Evolutionary conservation across 2,113 vertebrate genomes (phyloP), one percentile per base, ranked within the genome.

Genomic region (Spea multiplicata): DNA sequence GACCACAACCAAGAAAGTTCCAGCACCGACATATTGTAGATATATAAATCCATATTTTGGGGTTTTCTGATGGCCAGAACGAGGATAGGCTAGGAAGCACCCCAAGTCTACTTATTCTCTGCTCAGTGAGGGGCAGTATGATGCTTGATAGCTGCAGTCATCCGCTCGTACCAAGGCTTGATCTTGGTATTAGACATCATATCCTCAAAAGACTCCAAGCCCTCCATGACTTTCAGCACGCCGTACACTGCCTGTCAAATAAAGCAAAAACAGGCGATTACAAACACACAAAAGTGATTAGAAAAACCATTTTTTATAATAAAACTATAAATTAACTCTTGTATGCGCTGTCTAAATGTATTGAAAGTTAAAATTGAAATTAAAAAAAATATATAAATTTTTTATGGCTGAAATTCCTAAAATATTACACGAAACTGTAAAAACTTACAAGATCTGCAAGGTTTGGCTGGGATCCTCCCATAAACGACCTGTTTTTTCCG

Each of bases 211-310:
- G 97, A 93, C 88, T 97, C 88, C 82, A 99, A 90, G 0, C 96
- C 97, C 73, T 98, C 96, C 97, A 97, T 99, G 65, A 99, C 97
- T 0, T 95, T 87, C n/a, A 99, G 93, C 6, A 99, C 93, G 0
- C 97, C 97, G 0, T 94, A 99, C 78, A 99, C 97, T 0, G 96
- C 95, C 97, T 99, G 84, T 7, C 79, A 64, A 3, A 5, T 6
- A 10, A 7, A 52, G 17, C 50, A 53, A 59, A 59, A 13, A 9
- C 9, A n/a, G n/a, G n/a, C n/a, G n/a, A n/a, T n/a, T n/a, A n/a
- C n/a, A 64, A 1, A 64, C 1, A 4, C 55, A 59, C 30, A 30
- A 30, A 30, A 30, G 30, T 30, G 30, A 30, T 30, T 30, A 30
- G 30, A 30, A 30, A 30, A 30, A 30, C 30, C 30, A 30, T 30